Conservation (phyloP, 2,797 vertebrate species). For the Hydrolagus colliei region DNA sequence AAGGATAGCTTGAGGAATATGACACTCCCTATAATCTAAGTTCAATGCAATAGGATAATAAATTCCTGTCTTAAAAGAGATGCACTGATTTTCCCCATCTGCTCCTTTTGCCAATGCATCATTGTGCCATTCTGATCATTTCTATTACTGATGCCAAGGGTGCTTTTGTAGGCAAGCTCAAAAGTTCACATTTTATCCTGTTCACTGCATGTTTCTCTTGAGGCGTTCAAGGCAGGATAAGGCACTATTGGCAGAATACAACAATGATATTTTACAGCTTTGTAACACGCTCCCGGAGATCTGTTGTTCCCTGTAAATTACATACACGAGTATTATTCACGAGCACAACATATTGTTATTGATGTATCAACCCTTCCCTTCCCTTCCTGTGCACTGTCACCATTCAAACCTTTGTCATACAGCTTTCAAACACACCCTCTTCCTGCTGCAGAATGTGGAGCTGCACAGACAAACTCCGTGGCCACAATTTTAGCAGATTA, state of each 20-base stretch:
- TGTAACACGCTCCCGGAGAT: too few species aligned
- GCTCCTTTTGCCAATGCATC: too few species aligned
- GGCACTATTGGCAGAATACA: not conserved
- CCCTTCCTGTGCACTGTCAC: not conserved
- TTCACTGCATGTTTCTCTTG: too few species aligned
- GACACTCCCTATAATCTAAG: too few species aligned
- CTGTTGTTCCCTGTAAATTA: not conserved
- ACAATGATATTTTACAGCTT: not conserved
- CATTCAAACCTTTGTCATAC: not conserved
- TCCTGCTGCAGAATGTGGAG: not conserved
- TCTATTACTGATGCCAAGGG: too few species aligned
- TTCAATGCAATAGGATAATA: too few species aligned
- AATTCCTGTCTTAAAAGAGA: too few species aligned
- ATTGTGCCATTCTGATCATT: too few species aligned
- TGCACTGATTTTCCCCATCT: too few species aligned
- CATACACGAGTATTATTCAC: not conserved
- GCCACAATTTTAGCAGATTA: not conserved
- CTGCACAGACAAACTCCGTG: not conserved
- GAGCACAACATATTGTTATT: not conserved
- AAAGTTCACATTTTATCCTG: too few species aligned
- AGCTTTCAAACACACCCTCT: not conserved
- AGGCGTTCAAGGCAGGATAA: not conserved
- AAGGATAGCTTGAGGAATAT: too few species aligned
- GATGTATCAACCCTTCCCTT: not conserved
- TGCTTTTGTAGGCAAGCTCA: too few species aligned